These are phyloP conservation scores for Lacerta viridis DNA, from an alignment of 2,797 vertebrate genomes.

Conservation along the genomic window DNA sequence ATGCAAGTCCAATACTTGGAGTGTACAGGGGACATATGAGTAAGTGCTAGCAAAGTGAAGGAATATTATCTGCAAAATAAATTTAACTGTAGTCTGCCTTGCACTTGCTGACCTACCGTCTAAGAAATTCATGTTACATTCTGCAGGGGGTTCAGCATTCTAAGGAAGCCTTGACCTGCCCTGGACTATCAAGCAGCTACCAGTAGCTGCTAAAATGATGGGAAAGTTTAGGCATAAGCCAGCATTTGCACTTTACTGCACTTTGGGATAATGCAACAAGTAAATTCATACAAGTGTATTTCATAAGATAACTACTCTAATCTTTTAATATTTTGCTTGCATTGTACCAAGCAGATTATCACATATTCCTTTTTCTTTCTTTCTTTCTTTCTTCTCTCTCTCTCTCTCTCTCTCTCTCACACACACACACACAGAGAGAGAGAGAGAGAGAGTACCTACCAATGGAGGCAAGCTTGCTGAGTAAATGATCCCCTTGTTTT, in stretches of 20 bases:
- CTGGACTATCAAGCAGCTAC: not conserved
- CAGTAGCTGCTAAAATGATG: accelerated
- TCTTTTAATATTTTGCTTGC: too few relatives aligned
- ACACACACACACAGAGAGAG: too few relatives aligned
- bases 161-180: not conserved
- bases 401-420: too few relatives aligned
- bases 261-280: not conserved
- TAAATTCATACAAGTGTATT: not conserved
- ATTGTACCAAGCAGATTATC: not conserved
- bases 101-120: conserved; percentile 16
- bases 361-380: too few relatives aligned
- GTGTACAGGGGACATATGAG: not conserved
- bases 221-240: not conserved
- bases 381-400: too few relatives aligned
- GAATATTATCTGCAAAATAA: not conserved
- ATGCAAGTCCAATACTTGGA: conserved; percentile 18
- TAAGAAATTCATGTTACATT: conserved; percentile 16
- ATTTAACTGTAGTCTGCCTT: conserved; percentile 32
- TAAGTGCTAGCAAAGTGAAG: not conserved
- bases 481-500: not conserved
- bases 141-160: not conserved
- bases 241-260: not conserved
- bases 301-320: not conserved
- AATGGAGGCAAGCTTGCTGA: not conserved
- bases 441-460: not conserved